Percentiles rank a stretch among this genome's conserved stretches.
Evolutionary conservation across 2,888 invertebrate genomes (phyloP).

Genomic region (Ormyrus rosae): DNA sequence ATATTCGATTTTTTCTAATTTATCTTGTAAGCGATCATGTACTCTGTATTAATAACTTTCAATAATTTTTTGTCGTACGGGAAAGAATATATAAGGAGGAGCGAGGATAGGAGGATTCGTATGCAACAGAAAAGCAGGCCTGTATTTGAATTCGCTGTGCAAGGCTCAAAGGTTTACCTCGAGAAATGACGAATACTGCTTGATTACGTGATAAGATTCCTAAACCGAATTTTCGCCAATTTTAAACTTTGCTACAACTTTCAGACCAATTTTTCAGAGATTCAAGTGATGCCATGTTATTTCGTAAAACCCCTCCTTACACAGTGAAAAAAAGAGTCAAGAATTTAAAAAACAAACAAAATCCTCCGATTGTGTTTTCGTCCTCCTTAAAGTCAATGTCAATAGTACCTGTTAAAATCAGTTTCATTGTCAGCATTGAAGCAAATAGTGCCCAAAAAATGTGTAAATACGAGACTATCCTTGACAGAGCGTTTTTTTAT

Average conservation of each 20-base stretch:
- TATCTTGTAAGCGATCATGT: neutral
- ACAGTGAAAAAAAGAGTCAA: slow-evolving; percentile 4
- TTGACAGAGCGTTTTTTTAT: slow-evolving; percentile 26
- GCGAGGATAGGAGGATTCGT: slow-evolving; percentile 31
- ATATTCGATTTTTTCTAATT: too few species aligned
- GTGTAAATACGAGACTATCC: slow-evolving; percentile 45
- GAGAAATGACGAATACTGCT: slow-evolving; percentile 7
- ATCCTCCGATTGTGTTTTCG: slow-evolving; percentile 42
- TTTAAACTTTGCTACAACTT: slow-evolving; percentile 16
- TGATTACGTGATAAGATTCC: slow-evolving; percentile 20
- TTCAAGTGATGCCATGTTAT: too few species aligned
- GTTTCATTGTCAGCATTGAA: slow-evolving; percentile 37
- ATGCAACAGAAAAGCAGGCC: neutral
- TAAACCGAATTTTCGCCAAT: slow-evolving; percentile 21
- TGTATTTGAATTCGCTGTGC: slow-evolving; percentile 27
- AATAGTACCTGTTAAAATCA: slow-evolving; percentile 52
- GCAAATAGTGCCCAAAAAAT: slow-evolving; percentile 38
- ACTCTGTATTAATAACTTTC: slow-evolving; percentile 19
- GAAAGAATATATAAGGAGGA: neutral
- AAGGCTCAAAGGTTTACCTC: slow-evolving; percentile 10
- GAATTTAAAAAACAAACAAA: slow-evolving; percentile 10
- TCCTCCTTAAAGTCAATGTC: slow-evolving; percentile 46
- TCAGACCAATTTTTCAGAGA: neutral
- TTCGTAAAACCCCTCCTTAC: neutral
- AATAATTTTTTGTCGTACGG: slow-evolving; percentile 26